Evolutionary conservation across 1,140 invertebrate genomes (phyloP), one percentile per base, ranked within the genome.

Genomic region (Drosophila nannoptera): DNA sequence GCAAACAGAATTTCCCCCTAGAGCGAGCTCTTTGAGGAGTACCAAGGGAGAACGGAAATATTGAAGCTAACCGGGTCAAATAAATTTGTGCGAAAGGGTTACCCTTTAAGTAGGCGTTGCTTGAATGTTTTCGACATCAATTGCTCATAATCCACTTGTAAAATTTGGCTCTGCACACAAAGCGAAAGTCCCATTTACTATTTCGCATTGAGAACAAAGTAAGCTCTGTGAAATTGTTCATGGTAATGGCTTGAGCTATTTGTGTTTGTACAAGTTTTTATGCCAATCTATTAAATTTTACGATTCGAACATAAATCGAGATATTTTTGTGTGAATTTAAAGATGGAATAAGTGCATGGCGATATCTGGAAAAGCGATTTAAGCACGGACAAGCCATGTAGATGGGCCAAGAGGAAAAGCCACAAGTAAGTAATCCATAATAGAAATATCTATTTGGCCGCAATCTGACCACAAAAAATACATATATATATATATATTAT

Each of bases 391-490:
- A 22, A 22, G 3, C 22, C 22, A 22, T 22, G 3, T 22, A 22
- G 22, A 22, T 22, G 22, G 22, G 3, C 22, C 1, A 22, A 22
- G 22, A 2, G 22, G 22, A 22, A 22, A 22, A 22, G n/a, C n/a
- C n/a, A n/a, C n/a, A n/a, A n/a, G 22, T 22, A 22, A 22, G 22
- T 22, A 22, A 22, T 22, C 16, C 31, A 31, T 35, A 22, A 22
- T 22, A 3, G 3, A 22, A 22, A 22, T 22, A 22, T 22, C 22
- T 22, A 22, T 16, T 40, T 48, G 52, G 48, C 16, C 43, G 35
- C 55, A 45, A 56, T 65, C 54, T 50, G 40, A 42, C 59, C 75
- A 69, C 69, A 60, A 72, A 40, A 62, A 60, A 35, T 53, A n/a
- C n/a, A n/a, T n/a, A n/a, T n/a, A n/a, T n/a, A n/a, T n/a, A n/a